phyloP scores from a whole-genome alignment of 1,140 invertebrate genomes.

The Brachystomella parvula region DNA sequence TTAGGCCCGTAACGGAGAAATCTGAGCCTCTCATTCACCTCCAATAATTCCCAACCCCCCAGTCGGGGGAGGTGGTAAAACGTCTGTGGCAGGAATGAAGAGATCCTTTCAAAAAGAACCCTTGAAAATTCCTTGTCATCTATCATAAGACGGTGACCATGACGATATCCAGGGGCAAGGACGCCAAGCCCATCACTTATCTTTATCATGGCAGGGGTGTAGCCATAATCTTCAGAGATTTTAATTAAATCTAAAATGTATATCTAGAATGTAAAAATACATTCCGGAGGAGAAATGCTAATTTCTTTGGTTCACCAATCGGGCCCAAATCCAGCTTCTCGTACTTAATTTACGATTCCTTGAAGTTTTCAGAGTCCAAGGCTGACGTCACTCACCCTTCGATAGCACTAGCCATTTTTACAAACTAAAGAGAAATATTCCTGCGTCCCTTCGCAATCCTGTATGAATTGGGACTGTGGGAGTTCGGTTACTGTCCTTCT shows the following conservation, averaged over 20 bases:
- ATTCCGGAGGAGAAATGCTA: slow-evolving; percentile 25
- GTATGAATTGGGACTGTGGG: too few relatives aligned
- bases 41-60: background rate
- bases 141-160: slow-evolving; percentile 18
- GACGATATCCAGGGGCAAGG: background rate
- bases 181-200: background rate
- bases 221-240: slow-evolving; percentile 12
- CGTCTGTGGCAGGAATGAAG: slow-evolving; percentile 10
- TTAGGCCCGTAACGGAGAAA: slow-evolving; percentile 22
- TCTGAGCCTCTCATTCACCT: slow-evolving; percentile 24
- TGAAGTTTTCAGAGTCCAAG: background rate
- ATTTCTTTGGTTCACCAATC: slow-evolving; percentile 4
- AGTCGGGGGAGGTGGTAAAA: background rate
- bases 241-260: slow-evolving; percentile 17
- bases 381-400: background rate
- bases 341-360: background rate
- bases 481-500: too few relatives aligned
- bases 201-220: slow-evolving; percentile 4
- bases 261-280: slow-evolving; percentile 22
- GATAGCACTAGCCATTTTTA: background rate
- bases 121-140: slow-evolving; percentile 24
- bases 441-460: too few relatives aligned
- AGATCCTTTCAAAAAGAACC: slow-evolving; percentile 16
- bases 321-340: slow-evolving; percentile 6
- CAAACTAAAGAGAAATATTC: too few relatives aligned